These are phyloP conservation scores for Diceros bicornis DNA, from an alignment of 2,797 vertebrate species.

Conservation along the genomic window DNA sequence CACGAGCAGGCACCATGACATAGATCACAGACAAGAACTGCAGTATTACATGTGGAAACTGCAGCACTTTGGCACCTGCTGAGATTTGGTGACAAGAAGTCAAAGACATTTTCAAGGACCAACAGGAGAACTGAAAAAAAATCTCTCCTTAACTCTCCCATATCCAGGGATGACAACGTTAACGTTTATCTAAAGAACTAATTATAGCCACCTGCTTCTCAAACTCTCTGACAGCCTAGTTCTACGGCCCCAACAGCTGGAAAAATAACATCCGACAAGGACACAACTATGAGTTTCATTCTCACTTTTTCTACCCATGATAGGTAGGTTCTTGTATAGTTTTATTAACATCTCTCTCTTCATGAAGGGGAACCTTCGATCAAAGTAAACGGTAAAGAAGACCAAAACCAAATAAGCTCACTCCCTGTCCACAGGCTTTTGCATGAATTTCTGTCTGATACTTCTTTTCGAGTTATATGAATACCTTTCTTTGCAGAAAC, in stretches of 20 bases:
- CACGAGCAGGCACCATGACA: neutral
- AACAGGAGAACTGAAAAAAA: neutral
- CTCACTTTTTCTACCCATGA: neutral
- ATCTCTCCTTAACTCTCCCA: neutral
- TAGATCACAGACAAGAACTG: neutral
- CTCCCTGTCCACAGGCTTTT: neutral
- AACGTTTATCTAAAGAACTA: constrained; percentile 41
- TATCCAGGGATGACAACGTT: neutral
- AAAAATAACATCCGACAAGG: neutral
- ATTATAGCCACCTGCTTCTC: constrained; percentile 17
- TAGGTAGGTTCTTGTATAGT: neutral
- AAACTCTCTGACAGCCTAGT: neutral
- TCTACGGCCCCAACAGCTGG: neutral
- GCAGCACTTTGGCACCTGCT: neutral
- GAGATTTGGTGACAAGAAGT: neutral
- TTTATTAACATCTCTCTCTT: neutral
- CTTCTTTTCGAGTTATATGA: neutral
- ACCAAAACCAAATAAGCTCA: neutral
- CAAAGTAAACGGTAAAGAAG: neutral
- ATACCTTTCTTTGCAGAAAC: constrained; percentile 32
- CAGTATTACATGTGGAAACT: neutral
- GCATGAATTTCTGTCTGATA: constrained; percentile 17
- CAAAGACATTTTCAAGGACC: constrained; percentile 4
- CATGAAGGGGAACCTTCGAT: neutral
- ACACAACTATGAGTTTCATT: constrained; percentile 14